Evolutionary conservation across 2,113 vertebrate genomes (phyloP).

Genomic region (Pluvianellus socialis): DNA sequence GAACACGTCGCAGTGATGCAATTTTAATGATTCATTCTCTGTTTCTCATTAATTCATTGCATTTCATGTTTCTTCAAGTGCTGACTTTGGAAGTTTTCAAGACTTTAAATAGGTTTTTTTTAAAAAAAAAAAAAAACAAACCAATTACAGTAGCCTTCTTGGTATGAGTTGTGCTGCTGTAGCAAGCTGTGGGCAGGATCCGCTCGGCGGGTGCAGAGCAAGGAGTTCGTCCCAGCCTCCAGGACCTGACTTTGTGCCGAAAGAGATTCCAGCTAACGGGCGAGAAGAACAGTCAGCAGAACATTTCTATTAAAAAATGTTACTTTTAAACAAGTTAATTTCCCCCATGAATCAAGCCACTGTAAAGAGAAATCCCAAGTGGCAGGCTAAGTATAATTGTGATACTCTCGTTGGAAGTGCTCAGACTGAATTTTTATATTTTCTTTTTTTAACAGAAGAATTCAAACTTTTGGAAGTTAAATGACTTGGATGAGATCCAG

Average conservation of each 20-base stretch:
- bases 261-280: neutral
- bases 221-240: neutral
- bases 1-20: neutral
- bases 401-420: conserved; percentile 1
- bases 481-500: neutral
- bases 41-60: conserved; percentile 33
- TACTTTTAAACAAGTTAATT: conserved; percentile 54
- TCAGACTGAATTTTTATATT: neutral
- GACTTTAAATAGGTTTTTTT: neutral
- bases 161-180: neutral
- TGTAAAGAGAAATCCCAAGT: neutral
- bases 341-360: neutral
- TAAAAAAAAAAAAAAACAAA: neutral
- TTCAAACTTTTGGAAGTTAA: conserved; percentile 10
- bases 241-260: neutral
- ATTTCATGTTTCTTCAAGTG: conserved; percentile 17
- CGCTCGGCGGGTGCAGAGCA: fast-evolving
- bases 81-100: conserved; percentile 29
- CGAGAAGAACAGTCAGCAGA: conserved; percentile 18
- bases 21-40: conserved; percentile 47
- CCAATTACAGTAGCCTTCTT: neutral
- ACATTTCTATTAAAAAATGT: conserved; percentile 2
- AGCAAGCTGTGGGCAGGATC: neutral
- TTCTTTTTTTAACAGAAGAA: neutral
- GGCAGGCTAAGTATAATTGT: neutral